phyloP scores from a whole-genome alignment of 2,888 invertebrate genomes.

The Troides aeacus region DNA sequence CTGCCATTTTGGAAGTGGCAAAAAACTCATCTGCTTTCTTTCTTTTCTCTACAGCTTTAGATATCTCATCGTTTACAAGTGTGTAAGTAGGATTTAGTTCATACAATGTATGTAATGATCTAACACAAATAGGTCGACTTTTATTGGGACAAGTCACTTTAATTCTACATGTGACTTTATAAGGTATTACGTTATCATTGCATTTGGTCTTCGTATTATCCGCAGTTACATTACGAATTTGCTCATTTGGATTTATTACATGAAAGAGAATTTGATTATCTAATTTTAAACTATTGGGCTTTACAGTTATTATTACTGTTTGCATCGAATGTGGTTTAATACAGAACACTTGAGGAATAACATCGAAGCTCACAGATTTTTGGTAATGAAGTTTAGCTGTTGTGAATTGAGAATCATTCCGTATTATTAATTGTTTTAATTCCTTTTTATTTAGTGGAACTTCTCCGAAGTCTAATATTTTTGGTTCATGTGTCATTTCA shows the following conservation, averaged over 20 bases:
- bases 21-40: slow-evolving; percentile 46
- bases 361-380: slow-evolving; percentile 59
- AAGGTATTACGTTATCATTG: slow-evolving; percentile 50
- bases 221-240: slow-evolving; percentile 2
- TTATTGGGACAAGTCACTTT: slow-evolving; percentile 48
- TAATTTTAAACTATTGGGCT: slow-evolving; percentile 55
- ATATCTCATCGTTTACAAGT: slow-evolving; percentile 49
- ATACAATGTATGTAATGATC: slow-evolving; percentile 62
- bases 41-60: slow-evolving; percentile 41
- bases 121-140: slow-evolving; percentile 37
- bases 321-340: slow-evolving; percentile 59
- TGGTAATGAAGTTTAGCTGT: slow-evolving; percentile 63
- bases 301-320: slow-evolving; percentile 50
- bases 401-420: slow-evolving; percentile 64
- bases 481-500: slow-evolving; percentile 68
- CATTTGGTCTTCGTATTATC: slow-evolving; percentile 27
- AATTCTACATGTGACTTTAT: slow-evolving; percentile 48
- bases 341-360: slow-evolving; percentile 58
- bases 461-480: slow-evolving; percentile 66
- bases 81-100: slow-evolving; percentile 55
- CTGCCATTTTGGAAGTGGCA: slow-evolving; percentile 44
- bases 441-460: slow-evolving; percentile 57
- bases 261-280: slow-evolving; percentile 49
- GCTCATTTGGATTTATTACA: slow-evolving; percentile 55
- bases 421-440: slow-evolving; percentile 60